Evolutionary conservation across 2,888 invertebrate genomes (phyloP), one percentile per base, ranked within the genome.

Genomic region (Melieria crassipennis): DNA sequence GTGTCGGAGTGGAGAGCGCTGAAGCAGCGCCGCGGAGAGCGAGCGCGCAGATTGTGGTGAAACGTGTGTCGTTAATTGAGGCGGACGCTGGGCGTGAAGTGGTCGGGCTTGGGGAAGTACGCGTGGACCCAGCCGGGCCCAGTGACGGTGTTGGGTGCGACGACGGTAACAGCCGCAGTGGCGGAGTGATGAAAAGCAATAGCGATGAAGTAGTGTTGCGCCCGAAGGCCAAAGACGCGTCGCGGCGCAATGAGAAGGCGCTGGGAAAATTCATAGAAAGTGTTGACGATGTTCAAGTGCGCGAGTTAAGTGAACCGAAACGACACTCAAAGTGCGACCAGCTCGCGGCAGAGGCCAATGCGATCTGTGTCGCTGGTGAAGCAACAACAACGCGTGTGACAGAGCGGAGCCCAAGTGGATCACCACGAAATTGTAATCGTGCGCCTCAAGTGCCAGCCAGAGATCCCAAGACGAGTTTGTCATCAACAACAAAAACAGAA

Each of bases 391-490:
- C 30, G 30, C 30, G 30, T 1, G 30, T 2, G 30, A 30, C 30
- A 30, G 30, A 30, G 3, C 30, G 30, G 3, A 30, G 30, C 30
- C 30, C 43, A 60, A n/a, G 7, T 7, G n/a, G 46, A 10, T 42
- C 13, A 16, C 30, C 55, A 3, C 46, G 46, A 16, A 55, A 56
- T 45, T 13, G 2, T 9, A 46, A 7, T 11, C n/a, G 45, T 46
- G 30, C 30, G 30, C 77, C 77, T 1, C 72, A 71, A 65, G 77
- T 77, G 48, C 77, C 77, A 5, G 73, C 73, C 65, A 77, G 83
- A 66, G 79, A 80, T 78, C 81, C 83, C 10, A 75, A 64, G 46
- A 83, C 83, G 5, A 74, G 60, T 9, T 61, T 70, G 43, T 69
- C 77, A 9, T 65, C 78, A 3, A 79, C 57, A 47, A n/a, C 47